Conservation (phyloP, 1,140 invertebrate genomes). For the Galleria mellonella region DNA sequence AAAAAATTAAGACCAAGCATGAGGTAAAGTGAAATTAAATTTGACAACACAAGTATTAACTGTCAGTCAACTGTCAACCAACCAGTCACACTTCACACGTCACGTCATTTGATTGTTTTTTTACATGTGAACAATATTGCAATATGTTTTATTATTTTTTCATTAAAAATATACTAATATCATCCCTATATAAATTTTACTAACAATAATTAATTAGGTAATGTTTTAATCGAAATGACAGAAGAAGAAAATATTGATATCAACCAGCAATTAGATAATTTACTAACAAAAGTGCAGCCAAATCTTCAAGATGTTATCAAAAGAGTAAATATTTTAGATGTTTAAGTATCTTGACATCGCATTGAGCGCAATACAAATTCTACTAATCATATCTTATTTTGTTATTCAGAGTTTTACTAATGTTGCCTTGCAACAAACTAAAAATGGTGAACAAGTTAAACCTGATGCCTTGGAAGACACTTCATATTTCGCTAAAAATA, state of each 20-base stretch:
- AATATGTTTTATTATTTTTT: conserved; percentile 6
- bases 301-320: conserved; percentile 69
- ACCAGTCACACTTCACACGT: too few relatives aligned
- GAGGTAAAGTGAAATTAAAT: too few relatives aligned
- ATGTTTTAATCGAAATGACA: conserved; percentile 40
- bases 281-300: conserved; percentile 58
- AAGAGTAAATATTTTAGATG: conserved; percentile 53
- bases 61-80: too few relatives aligned
- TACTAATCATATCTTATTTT: background rate
- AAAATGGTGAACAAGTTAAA: conserved; percentile 60
- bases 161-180: background rate
- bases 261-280: conserved; percentile 48
- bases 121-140: background rate
- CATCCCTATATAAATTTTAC: background rate
- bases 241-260: conserved; percentile 58
- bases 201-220: conserved; percentile 9
- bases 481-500: conserved; percentile 68
- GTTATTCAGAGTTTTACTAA: conserved; percentile 59
- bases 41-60: too few relatives aligned
- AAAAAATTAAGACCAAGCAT: too few relatives aligned
- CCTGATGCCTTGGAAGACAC: conserved; percentile 52
- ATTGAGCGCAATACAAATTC: too few relatives aligned
- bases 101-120: background rate
- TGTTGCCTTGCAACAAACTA: conserved; percentile 58
- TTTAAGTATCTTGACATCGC: too few relatives aligned